A percentile compares a stretch with the other conserved stretches of the same genome.
phyloP scores from a whole-genome alignment of 2,797 vertebrate species.

The Artibeus jamaicensis region DNA sequence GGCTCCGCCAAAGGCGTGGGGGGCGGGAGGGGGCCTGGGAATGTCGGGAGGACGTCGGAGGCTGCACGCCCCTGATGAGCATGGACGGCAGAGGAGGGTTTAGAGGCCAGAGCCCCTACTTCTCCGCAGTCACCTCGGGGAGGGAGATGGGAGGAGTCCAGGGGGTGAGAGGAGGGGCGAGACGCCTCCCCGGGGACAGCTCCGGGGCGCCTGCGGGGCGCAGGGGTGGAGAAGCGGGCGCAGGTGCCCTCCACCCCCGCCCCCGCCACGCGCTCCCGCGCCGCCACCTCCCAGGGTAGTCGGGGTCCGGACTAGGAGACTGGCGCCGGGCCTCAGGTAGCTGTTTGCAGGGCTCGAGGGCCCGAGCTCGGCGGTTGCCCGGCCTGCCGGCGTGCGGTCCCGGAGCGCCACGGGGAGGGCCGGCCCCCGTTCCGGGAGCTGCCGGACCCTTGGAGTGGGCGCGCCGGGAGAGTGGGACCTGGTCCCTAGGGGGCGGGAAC shows the following conservation, averaged over 20 bases:
- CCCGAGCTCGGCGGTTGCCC: no score
- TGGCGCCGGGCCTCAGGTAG: neutral
- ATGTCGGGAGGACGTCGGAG: neutral
- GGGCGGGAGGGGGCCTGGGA: no score
- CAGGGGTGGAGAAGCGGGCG: neutral
- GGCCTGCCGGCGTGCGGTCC: neutral
- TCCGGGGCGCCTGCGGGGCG: neutral
- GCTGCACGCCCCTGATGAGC: neutral
- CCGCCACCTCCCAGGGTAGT: neutral
- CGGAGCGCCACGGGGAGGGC: neutral
- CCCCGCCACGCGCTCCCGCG: no score
- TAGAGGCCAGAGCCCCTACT: neutral
- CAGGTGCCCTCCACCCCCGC: neutral
- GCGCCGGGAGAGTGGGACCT: neutral
- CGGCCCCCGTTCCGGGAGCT: neutral
- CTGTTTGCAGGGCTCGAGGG: neutral
- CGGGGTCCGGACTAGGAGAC: neutral
- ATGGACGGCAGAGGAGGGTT: neutral
- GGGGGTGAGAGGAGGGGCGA: neutral
- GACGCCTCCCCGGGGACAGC: neutral
- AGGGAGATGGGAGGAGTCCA: neutral
- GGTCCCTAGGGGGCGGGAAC: accelerated
- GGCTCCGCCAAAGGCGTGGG: neutral
- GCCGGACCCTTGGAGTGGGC: neutral
- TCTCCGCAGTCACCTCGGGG: neutral